These are phyloP conservation scores for Aphidoletes aphidimyza DNA, from an alignment of 2,888 invertebrate genomes.

Conservation along the genomic window DNA sequence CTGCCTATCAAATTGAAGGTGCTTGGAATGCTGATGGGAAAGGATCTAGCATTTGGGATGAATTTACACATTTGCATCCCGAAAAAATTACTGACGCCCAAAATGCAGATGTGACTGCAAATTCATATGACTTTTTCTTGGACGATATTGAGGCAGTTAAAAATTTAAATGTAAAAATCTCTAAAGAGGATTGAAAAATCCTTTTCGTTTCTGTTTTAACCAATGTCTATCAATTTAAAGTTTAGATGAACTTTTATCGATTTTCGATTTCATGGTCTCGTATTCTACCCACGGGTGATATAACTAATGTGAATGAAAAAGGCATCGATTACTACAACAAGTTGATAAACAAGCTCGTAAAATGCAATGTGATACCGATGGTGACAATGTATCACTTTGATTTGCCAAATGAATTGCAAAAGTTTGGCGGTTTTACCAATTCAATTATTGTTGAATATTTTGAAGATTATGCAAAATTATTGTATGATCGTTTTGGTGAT, in stretches of 20 bases:
- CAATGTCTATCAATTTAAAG: slow-evolving; percentile 57
- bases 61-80: neutral
- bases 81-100: neutral
- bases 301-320: slow-evolving; percentile 69
- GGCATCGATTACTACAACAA: slow-evolving; percentile 75
- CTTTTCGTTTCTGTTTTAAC: neutral
- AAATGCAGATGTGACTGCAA: slow-evolving; percentile 41
- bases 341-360: slow-evolving; percentile 71
- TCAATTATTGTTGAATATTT: slow-evolving; percentile 69
- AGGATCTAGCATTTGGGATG: slow-evolving; percentile 55
- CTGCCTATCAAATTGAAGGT: too few relatives aligned
- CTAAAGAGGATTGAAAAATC: too few relatives aligned
- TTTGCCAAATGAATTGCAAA: slow-evolving; percentile 69
- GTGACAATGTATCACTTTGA: slow-evolving; percentile 75
- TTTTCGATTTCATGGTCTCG: slow-evolving; percentile 73
- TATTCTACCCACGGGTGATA: slow-evolving; percentile 69
- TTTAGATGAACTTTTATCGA: slow-evolving; percentile 65
- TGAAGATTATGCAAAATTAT: slow-evolving; percentile 69
- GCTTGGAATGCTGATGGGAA: too few relatives aligned
- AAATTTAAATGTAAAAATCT: slow-evolving; percentile 61
- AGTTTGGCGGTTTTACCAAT: slow-evolving; percentile 72
- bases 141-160: slow-evolving; percentile 48
- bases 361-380: slow-evolving; percentile 70
- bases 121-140: slow-evolving; percentile 49
- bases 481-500: slow-evolving; percentile 68